Evolutionary conservation across 2,113 vertebrate genomes (phyloP), one percentile per base, ranked within the genome.

Genomic region (Mobula hypostoma): DNA sequence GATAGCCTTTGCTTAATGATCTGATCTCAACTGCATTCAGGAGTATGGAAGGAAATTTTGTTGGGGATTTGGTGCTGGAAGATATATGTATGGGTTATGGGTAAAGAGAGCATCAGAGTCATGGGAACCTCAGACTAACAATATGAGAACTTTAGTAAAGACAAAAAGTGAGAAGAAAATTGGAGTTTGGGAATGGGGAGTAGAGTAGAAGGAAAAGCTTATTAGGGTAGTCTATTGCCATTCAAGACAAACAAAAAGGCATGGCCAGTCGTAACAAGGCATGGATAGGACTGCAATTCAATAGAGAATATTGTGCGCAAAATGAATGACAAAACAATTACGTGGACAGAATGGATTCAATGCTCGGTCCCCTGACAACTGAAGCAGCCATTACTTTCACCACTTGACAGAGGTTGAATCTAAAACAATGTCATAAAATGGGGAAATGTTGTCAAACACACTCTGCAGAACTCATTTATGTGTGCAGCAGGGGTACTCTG

Each of bases 311-410:
- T 66, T 66, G 6, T 19, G 63, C 8, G 48, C 24, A 61, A 87
- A 87, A 87, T 87, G 83, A 87, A 70, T 70, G 19, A 21, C 63
- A 32, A 91, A 66, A 24, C 15, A n/a, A 17, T 70, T 36, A n/a
- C 14, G 32, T 36, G 66, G 70, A 91, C 88, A 70, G 88, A 70
- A 91, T 70, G 63, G 85, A 21, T 91, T 91, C 63, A 70, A 70
- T 70, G 70, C 29, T 68, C 32, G n/a, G 36, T 70, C 88, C 32
- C 63, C 63, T 68, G 88, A 91, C 63, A 90, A 12, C 9, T 88
- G 14, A 63, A 91, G n/a, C 61, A 15, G 63, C 27, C 63, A 1
- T 17, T 88, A 63, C 88, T 21, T 74, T 70, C 61, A 91, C n/a
- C 68, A 56, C n/a, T 90, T 36, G 61, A 32, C 87, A 19, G 61